Base-by-base conservation (phyloP, 2,113 vertebrate genomes). In the Ameiurus melas region DNA sequence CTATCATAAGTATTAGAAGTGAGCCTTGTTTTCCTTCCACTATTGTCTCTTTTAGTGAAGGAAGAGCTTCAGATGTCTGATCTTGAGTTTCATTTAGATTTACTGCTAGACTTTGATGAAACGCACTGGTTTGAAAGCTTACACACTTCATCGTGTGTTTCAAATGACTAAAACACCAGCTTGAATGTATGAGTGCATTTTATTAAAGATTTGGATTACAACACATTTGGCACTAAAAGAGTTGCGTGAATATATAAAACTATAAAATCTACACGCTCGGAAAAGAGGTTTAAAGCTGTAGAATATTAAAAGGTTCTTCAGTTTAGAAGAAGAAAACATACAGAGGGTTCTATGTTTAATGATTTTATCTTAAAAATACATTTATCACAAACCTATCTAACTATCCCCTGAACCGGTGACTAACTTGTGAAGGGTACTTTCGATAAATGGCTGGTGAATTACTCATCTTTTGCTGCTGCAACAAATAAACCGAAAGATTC, bases 41-140 rank as follows among this genome's bases (percentile, higher is more conserved):
- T 86, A 94, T 92, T 93, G 93, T 93, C 90, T 92, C 88, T 93
- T 92, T 58, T 33, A 57, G 22, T 55, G 73, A 80, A 80, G 22
- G 3, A 16, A 58, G 25, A 80, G 47, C 75, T 85, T 88, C 68
- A 85, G 60, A 85, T 53, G 33, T 71, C 30, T 87, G 22, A 85
- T 58, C 60, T 51, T 70, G 7, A 75, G 57, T 25, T 68, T 47
- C 1, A 85, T 68, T 16, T 83, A 91, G 85, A 92, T 71, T 87
- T 87, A 30, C 27, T 73, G 39, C 71, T 22, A 78, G 10, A 36
- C 19, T 53, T 78, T 78, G 43, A 66, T 64, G 71, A 53, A 75
- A 25, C 30, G 62, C 5, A 39, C n/a, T 13, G 20, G 36, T 64
- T 36, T 83, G 30, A 53, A 70, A 82, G 66, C 8, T 68, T 85